Evolutionary conservation across 2,888 invertebrate genomes (phyloP), one percentile per base, ranked within the genome.

Genomic region (Caenorhabditis zanzibari): DNA sequence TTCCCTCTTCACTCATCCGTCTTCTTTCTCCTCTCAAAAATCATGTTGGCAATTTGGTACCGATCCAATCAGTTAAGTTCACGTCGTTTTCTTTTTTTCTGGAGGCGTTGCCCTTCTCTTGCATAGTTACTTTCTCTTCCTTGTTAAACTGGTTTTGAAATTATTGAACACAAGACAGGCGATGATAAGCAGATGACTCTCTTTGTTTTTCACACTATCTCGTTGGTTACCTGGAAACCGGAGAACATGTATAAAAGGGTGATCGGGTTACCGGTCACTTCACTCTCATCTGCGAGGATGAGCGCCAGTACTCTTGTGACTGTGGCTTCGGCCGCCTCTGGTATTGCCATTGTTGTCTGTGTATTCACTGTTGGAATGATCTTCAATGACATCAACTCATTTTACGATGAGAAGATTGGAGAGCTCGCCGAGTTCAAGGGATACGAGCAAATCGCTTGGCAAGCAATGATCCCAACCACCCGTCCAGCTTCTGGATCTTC

Each of bases 401-500:
- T 88, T 49, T 84, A 84, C 64, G 84, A 85, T 64, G 85, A 84
- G 77, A 82, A 85, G 28, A 69, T 85, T 41, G 82, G 71, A 54
- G 86, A 88, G 80, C 72, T 88, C 49, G 64, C 73, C 35, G 86
- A 87, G 49, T 88, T 88, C 77, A 84, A 86, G 61, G 86, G 73
- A 61, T 74, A 59, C 72, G 77, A 74, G 35, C 64, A 81, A 54
- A 64, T 79, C 24, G 85, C 85, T 28, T 85, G 85, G 85, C 58
- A 83, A 35, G 64, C 77, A 9, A 83, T 85, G 84, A 72, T 75
- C 41, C 64, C 69, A 41, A 71, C 74, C 0, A 81, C 77, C 35
- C 68, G 71, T 9, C 75, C 79, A 61, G 28, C 73, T 0, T 71
- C 71, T n/a, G 77, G 77, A 71, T 69, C 77, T 12, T 68, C 74